These are phyloP conservation scores for Syngnathus scovelli DNA, from an alignment of 2,113 vertebrate species.

Conservation along the genomic window DNA sequence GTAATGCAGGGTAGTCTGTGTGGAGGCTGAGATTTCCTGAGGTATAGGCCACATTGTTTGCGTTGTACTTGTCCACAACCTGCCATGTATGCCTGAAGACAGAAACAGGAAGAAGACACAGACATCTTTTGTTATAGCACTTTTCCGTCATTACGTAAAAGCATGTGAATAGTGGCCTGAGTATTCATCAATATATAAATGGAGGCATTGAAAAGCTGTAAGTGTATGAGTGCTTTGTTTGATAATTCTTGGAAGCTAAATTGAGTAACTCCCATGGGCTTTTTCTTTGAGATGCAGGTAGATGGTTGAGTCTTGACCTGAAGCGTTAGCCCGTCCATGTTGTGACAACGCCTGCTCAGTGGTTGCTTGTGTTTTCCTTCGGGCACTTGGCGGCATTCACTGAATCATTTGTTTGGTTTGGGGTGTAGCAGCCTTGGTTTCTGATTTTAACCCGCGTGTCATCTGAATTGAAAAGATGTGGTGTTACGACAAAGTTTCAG, in stretches of 20 bases:
- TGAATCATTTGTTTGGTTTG: not conserved
- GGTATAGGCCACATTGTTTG: slow-evolving; percentile 93
- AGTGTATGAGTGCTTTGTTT: not conserved
- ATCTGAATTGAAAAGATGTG: not conserved
- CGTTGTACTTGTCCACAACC: slow-evolving; percentile 87
- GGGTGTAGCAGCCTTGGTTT: not conserved
- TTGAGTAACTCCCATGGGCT: not conserved
- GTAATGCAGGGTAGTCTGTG: slow-evolving; percentile 88
- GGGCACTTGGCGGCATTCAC: not conserved
- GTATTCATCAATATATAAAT: not conserved
- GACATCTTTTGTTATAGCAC: too few species aligned
- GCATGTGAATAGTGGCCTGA: too few species aligned
- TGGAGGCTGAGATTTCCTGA: slow-evolving; percentile 83
- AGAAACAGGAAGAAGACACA: slow-evolving; percentile 13
- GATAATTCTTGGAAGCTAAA: not conserved
- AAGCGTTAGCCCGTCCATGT: not conserved
- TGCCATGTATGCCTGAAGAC: slow-evolving; percentile 87
- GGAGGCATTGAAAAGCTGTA: not conserved
- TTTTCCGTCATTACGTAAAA: too few species aligned
- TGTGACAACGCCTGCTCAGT: not conserved
- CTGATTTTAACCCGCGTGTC: not conserved
- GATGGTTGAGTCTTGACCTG: not conserved
- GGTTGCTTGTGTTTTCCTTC: not conserved
- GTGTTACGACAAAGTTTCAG: not conserved
- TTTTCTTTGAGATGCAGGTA: not conserved